These are phyloP conservation scores for Trichonephila clavata DNA, from an alignment of 1,140 invertebrate genomes.

Conservation along the genomic window DNA sequence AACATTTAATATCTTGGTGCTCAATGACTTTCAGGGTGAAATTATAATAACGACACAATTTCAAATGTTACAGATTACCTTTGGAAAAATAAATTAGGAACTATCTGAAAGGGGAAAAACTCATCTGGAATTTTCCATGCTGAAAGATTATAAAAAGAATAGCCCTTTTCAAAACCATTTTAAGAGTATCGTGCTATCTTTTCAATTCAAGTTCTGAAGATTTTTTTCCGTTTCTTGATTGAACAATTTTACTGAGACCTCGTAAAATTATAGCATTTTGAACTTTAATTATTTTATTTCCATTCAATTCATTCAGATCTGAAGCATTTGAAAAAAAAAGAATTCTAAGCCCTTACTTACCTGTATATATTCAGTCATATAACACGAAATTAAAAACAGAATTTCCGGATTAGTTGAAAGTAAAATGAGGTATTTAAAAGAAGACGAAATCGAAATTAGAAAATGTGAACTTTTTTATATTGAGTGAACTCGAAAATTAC, in stretches of 20 bases:
- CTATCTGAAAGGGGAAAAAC: neutral
- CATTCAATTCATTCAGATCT: neutral
- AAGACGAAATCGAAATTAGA: conserved; percentile 36
- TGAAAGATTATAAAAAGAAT: neutral
- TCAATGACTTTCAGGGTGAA: neutral
- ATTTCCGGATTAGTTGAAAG: neutral
- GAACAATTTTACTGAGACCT: neutral
- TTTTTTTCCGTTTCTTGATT: neutral
- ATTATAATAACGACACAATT: neutral
- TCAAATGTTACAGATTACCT: neutral
- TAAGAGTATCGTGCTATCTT: neutral
- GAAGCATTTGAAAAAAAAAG: neutral
- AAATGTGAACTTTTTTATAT: conserved; percentile 5
- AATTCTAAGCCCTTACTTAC: neutral
- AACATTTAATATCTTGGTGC: neutral
- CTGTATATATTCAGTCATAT: neutral
- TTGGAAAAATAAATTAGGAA: neutral
- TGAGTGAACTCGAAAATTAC: conserved; percentile 32
- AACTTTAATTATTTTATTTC: conserved; percentile 14
- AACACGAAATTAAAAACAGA: neutral
- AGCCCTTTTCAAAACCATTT: neutral
- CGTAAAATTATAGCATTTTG: neutral
- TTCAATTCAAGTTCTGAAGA: neutral
- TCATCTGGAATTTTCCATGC: neutral
- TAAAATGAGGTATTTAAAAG: conserved; percentile 8